Percentiles rank a stretch among this genome's conserved stretches.
phyloP scores from a whole-genome alignment of 2,113 vertebrate genomes.

The Montifringilla adamsi region DNA sequence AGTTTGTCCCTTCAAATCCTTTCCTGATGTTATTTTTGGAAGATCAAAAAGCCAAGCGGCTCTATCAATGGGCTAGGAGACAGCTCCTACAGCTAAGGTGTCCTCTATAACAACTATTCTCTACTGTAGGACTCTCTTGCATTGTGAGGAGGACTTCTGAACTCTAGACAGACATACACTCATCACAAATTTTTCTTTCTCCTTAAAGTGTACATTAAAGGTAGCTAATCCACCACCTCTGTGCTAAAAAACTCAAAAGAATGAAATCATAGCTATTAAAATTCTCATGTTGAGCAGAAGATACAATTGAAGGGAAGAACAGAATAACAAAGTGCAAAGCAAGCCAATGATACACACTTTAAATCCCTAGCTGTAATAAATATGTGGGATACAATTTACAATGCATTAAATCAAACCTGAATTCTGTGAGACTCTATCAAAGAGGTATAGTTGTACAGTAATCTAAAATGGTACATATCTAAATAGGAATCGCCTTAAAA shows the following conservation, averaged over 20 bases:
- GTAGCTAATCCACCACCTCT: background rate
- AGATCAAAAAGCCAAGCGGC: background rate
- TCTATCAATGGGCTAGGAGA: background rate
- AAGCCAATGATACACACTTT: background rate
- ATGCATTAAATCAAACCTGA: background rate
- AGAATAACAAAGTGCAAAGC: background rate
- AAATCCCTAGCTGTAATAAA: background rate
- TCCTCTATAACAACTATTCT: background rate
- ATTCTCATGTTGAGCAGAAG: background rate
- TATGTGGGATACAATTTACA: background rate
- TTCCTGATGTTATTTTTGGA: background rate
- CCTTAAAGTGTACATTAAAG: background rate
- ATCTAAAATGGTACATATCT: background rate
- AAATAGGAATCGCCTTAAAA: background rate
- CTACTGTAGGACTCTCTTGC: background rate
- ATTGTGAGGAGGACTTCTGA: background rate
- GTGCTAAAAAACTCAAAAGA: background rate
- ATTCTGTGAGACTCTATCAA: background rate
- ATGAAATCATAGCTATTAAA: background rate
- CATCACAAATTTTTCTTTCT: background rate
- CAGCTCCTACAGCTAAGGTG: background rate
- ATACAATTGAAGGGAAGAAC: background rate
- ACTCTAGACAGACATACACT: background rate
- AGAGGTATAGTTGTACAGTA: background rate
- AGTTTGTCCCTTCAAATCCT: background rate